phyloP scores from a whole-genome alignment of 2,888 invertebrate species.

The Pandemis corylana region DNA sequence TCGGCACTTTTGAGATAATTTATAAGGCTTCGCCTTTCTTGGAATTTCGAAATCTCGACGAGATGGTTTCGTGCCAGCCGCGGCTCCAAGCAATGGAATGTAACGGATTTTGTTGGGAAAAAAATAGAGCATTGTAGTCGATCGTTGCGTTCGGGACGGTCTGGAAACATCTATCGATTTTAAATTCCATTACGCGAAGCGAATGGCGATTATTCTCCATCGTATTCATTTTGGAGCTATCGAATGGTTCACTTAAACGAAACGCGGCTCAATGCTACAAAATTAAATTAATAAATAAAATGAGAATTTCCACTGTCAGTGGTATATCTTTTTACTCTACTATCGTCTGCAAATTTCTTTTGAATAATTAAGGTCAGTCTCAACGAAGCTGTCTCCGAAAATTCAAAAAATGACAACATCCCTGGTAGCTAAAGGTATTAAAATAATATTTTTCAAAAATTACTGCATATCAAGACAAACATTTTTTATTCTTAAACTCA shows the following conservation, averaged over 20 bases:
- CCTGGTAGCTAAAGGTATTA: not conserved
- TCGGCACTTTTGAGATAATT: conserved; percentile 85
- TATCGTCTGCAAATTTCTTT: too few relatives aligned
- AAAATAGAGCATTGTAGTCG: conserved; percentile 72
- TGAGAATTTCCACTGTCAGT: too few relatives aligned
- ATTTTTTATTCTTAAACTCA: conserved; percentile 18
- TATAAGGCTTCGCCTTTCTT: conserved; percentile 84
- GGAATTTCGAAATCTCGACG: conserved; percentile 83
- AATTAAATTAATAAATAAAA: not conserved
- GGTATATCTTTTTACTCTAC: too few relatives aligned
- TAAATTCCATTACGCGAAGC: conserved; percentile 53
- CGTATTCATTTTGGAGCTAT: not conserved
- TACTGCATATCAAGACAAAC: conserved; percentile 9
- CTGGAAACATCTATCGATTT: conserved; percentile 64
- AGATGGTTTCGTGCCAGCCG: conserved; percentile 69
- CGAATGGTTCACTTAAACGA: not conserved
- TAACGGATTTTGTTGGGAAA: conserved; percentile 80
- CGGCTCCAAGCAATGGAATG: conserved; percentile 78
- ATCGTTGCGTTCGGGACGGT: conserved; percentile 59
- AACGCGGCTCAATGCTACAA: not conserved
- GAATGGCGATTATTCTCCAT: conserved; percentile 11
- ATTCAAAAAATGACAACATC: not conserved
- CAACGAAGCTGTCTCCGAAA: too few relatives aligned
- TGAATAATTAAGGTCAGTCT: too few relatives aligned
- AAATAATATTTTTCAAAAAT: conserved; percentile 10